These are phyloP conservation scores for Xenopus borealis DNA, from an alignment of 2,113 vertebrate species.

Conservation along the genomic window DNA sequence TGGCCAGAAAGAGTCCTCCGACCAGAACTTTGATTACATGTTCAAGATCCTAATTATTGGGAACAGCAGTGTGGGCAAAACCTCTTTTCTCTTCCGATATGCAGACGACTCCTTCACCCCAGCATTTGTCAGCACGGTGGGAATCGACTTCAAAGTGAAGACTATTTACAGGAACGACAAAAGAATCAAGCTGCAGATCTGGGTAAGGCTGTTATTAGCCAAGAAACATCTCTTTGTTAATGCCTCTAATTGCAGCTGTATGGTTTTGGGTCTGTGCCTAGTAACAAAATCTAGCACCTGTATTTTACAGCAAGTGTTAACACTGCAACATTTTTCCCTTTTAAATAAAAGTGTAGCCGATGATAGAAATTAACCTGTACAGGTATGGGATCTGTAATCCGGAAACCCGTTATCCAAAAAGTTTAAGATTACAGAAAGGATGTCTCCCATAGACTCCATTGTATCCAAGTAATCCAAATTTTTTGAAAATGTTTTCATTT, in stretches of 20 bases:
- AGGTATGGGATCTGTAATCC: no score
- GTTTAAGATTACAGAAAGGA: no score
- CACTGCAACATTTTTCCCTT: neutral
- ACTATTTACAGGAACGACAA: slow-evolving; percentile 85
- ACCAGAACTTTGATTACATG: slow-evolving; percentile 88
- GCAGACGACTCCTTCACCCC: slow-evolving; percentile 84
- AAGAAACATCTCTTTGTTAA: slow-evolving; percentile 10
- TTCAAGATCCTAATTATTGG: slow-evolving; percentile 88
- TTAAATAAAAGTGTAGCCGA: no score
- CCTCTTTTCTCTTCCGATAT: slow-evolving; percentile 86
- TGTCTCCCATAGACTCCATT: no score
- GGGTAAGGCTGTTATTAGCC: slow-evolving; percentile 64
- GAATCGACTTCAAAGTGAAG: slow-evolving; percentile 89
- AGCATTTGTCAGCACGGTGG: slow-evolving; percentile 83
- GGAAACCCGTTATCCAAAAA: no score
- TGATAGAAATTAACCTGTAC: no score
- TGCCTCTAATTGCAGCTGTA: neutral
- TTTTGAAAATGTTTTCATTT: no score
- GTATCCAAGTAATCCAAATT: no score
- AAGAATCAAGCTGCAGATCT: slow-evolving; percentile 86
- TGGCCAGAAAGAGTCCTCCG: slow-evolving; percentile 82
- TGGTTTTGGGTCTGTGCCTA: neutral
- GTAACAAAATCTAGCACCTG: neutral
- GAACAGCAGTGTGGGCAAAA: slow-evolving; percentile 86
- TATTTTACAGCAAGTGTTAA: neutral